Conservation (phyloP, 2,797 vertebrate genomes). For the Peromyscus melanophrys region DNA sequence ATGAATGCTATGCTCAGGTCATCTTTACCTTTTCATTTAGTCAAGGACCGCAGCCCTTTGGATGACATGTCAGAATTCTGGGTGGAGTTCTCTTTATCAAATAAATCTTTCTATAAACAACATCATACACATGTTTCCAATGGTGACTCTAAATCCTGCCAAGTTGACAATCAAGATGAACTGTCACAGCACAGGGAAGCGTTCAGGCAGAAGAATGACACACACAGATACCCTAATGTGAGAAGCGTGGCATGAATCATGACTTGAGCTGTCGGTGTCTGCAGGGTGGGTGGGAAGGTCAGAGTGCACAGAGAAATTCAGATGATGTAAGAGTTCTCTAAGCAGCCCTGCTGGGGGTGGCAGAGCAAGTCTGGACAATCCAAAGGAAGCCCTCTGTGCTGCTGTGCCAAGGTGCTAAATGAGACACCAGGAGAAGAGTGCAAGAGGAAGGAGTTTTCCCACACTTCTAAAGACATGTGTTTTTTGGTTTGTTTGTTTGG, state of each 20-base stretch:
- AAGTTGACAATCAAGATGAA: not conserved
- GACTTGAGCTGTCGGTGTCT: not conserved
- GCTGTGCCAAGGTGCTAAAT: not conserved
- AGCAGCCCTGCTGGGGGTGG: not conserved
- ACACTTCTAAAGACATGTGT: not conserved
- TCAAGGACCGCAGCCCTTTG: not conserved
- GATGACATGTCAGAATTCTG: not conserved
- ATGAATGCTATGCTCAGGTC: not conserved
- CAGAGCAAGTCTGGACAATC: not conserved
- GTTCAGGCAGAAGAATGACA: not conserved
- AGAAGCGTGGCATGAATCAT: not conserved
- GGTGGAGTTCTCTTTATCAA: not conserved
- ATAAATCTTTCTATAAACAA: not conserved
- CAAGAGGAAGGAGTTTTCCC: not conserved
- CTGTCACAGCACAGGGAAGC: not conserved
- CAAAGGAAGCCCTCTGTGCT: not conserved
- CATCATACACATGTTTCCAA: not conserved
- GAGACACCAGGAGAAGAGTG: not conserved
- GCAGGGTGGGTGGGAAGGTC: too few species aligned
- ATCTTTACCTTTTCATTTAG: not conserved
- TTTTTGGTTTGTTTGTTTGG: not conserved
- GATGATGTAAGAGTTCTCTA: not conserved
- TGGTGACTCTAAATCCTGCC: not conserved
- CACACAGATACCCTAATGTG: not conserved
- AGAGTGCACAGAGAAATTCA: not conserved